These are phyloP conservation scores for Trichogramma evanescens DNA, from an alignment of 2,888 invertebrate genomes.

Conservation along the genomic window DNA sequence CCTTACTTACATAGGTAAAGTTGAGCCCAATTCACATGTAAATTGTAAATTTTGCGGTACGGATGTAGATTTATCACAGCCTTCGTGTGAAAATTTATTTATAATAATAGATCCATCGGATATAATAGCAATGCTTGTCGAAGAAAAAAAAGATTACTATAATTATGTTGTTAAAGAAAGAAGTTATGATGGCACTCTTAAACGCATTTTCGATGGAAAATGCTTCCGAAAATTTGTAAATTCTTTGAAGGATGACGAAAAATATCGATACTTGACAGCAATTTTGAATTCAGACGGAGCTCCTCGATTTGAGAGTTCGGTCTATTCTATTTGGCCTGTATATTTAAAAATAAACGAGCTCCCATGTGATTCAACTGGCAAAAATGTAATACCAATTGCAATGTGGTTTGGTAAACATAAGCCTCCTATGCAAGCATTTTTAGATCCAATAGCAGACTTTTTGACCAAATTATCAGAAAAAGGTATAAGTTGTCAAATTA, in stretches of 20 bases:
- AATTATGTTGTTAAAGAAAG: not conserved
- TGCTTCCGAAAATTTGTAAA: constrained; percentile 11
- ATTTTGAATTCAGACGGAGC: constrained; percentile 16
- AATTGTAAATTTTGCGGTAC: not conserved
- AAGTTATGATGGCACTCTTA: not conserved
- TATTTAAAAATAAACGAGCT: constrained; percentile 20
- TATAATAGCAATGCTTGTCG: not conserved
- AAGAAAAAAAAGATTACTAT: not conserved
- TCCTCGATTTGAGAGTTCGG: constrained; percentile 12
- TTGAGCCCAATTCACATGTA: not conserved
- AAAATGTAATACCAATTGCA: too few relatives aligned
- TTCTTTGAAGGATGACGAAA: not conserved
- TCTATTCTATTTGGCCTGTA: constrained; percentile 13
- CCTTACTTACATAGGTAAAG: not conserved
- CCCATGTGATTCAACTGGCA: not conserved
- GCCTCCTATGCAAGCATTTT: too few relatives aligned
- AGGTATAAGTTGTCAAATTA: too few relatives aligned
- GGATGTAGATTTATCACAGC: not conserved
- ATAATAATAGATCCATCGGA: not conserved
- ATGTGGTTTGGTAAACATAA: too few relatives aligned
- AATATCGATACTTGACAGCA: constrained; percentile 8
- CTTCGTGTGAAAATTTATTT: not conserved
- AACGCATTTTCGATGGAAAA: constrained; percentile 17
- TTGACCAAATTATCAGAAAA: too few relatives aligned
- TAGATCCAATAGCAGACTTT: too few relatives aligned